Evolutionary conservation across 2,888 invertebrate genomes (phyloP).

Genomic region (Drosophila maculinotata): DNA sequence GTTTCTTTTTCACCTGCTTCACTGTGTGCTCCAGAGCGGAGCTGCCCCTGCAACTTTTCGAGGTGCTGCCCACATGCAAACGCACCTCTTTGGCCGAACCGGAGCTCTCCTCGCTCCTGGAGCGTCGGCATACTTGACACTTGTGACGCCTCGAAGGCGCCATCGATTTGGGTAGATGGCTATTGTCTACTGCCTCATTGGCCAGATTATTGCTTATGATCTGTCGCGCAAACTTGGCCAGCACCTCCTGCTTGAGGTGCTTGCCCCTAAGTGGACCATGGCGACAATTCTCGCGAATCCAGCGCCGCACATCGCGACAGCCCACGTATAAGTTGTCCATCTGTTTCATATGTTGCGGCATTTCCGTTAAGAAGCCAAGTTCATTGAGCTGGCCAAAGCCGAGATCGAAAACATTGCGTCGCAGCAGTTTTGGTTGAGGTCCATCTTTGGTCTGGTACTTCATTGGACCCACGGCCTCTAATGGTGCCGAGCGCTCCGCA

Average conservation of each 20-base stretch:
- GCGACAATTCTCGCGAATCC: constrained; percentile 58
- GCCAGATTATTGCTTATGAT: constrained; percentile 53
- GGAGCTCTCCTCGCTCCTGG: constrained; percentile 10
- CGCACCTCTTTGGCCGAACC: constrained; percentile 4
- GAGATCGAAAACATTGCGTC: constrained; percentile 54
- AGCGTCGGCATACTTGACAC: constrained; percentile 6
- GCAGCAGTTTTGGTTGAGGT: constrained; percentile 15
- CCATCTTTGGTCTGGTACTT: constrained; percentile 18
- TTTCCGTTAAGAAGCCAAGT: constrained; percentile 14
- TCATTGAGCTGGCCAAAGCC: constrained; percentile 51
- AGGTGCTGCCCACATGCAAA: constrained; percentile 20
- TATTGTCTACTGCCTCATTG: not conserved
- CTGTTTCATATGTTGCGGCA: constrained; percentile 1
- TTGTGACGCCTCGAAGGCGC: not conserved
- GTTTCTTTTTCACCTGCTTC: not conserved
- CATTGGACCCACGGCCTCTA: constrained; percentile 31
- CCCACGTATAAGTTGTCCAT: constrained; percentile 28
- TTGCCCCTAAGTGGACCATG: constrained; percentile 41
- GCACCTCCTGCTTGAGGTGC: constrained; percentile 10
- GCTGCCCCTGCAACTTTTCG: constrained; percentile 19
- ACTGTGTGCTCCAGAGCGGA: constrained; percentile 13
- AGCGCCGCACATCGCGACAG: constrained; percentile 83
- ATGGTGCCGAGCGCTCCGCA: constrained; percentile 12
- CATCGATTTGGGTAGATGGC: not conserved
- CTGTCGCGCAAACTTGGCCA: constrained; percentile 24